phyloP scores from a whole-genome alignment of 2,888 invertebrate species.

The Ptychoptera albimana region DNA sequence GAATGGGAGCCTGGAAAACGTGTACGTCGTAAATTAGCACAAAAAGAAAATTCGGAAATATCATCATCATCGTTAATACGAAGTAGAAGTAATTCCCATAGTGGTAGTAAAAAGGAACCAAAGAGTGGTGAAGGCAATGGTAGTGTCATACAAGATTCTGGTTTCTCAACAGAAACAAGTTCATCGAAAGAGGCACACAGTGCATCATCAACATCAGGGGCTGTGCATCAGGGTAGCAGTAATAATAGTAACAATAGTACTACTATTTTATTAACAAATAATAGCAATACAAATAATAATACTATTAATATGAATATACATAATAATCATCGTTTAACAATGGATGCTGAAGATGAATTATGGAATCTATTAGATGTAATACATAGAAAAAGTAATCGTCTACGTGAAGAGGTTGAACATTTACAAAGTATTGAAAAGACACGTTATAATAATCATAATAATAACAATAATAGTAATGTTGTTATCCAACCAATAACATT shows the following conservation, averaged over 20 bases:
- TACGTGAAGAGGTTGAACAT: slow-evolving; percentile 53
- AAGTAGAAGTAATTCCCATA: slow-evolving; percentile 47
- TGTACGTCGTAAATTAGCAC: slow-evolving; percentile 44
- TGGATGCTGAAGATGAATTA: slow-evolving; percentile 58
- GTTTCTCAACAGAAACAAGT: slow-evolving; percentile 80
- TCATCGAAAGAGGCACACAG: slow-evolving; percentile 66
- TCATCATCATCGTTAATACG: slow-evolving; percentile 33
- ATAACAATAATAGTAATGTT: slow-evolving; percentile 8
- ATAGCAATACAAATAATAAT: background rate
- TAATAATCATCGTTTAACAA: slow-evolving; percentile 19
- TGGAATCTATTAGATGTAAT: slow-evolving; percentile 78
- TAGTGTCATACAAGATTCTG: slow-evolving; percentile 63
- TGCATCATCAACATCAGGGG: slow-evolving; percentile 45
- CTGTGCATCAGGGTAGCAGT: slow-evolving; percentile 16
- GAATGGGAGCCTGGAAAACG: slow-evolving; percentile 75
- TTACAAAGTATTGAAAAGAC: slow-evolving; percentile 35
- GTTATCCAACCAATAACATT: slow-evolving; percentile 14
- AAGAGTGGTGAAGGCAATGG: slow-evolving; percentile 41
- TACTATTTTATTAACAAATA: background rate
- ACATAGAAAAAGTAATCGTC: slow-evolving; percentile 56
- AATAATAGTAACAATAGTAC: background rate
- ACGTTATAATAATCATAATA: slow-evolving; percentile 6
- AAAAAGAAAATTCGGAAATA: slow-evolving; percentile 17
- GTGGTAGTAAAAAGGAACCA: slow-evolving; percentile 39
- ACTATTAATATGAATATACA: background rate